Percentiles rank a stretch among this genome's conserved stretches.
Conservation (phyloP, 2,797 vertebrate species). For the Manis javanica region DNA sequence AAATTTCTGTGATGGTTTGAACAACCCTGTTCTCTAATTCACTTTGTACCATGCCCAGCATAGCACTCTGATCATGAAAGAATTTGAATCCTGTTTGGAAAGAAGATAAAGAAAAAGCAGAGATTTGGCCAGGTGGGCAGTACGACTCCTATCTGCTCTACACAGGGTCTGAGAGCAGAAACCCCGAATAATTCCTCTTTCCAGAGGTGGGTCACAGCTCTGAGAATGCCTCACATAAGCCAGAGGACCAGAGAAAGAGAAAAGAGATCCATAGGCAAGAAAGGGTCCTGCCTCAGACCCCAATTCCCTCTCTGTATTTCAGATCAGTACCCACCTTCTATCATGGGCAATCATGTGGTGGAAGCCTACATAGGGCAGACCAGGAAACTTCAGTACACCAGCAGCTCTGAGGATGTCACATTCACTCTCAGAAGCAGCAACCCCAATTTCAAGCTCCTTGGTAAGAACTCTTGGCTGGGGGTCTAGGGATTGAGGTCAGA, state of each 20-base stretch:
- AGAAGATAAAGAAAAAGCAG: not conserved
- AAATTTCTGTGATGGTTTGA: not conserved
- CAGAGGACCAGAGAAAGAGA: not conserved
- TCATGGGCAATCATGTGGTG: not conserved
- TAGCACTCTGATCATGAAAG: not conserved
- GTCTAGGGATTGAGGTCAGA: not conserved
- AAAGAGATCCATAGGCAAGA: not conserved
- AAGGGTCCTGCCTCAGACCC: not conserved
- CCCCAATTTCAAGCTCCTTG: constrained; percentile 56
- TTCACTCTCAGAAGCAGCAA: constrained; percentile 39
- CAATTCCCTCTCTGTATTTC: constrained; percentile 18
- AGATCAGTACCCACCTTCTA: constrained; percentile 75
- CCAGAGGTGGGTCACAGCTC: not conserved
- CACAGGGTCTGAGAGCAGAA: not conserved
- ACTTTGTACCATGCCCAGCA: not conserved
- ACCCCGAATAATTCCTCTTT: not conserved
- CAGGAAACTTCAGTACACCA: not conserved
- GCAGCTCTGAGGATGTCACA: not conserved
- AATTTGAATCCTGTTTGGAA: not conserved
- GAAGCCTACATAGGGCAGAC: constrained; percentile 9
- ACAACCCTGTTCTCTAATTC: not conserved
- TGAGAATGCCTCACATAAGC: not conserved
- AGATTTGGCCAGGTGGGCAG: not conserved
- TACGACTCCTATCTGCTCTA: not conserved
- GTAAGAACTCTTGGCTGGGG: constrained; percentile 60